Base-by-base conservation (phyloP, 2,113 vertebrate species). In the Tupaia tana region DNA sequence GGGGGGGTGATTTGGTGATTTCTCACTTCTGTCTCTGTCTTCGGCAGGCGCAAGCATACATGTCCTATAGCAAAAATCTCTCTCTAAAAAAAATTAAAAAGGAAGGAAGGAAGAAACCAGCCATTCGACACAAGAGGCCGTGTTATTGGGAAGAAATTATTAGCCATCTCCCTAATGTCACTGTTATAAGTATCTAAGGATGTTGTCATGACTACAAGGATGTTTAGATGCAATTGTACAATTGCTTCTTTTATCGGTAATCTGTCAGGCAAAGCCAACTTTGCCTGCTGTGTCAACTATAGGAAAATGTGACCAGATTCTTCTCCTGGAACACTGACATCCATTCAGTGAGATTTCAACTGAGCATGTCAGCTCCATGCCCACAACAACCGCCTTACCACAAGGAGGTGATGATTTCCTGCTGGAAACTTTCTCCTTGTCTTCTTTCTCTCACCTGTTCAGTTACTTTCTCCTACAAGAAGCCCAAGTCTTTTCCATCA, bases 161-260 rank as follows among this genome's bases (percentile, higher is more conserved):
- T 82, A 97, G 54, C 29, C 24, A 77, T 91, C 82, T 97, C 64
- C 83, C 77, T 29, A 3, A 56, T 94, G 66, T 89, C 82, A 77
- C 31, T 25, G 34, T 25, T 87, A 12, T 71, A 77, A 84, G 25
- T 79, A 90, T 84, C 92, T 69, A 75, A 96, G 79, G 52, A 92
- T 78, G 94, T 96, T 96, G 79, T 82, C 82, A 96, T 96, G 96
- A 91, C 95, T 84, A 97, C 86, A 0, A 56, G 69, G 79, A 82
- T 89, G 66, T 91, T 90, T 86, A 91, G 67, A 59, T 89, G 82
- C 83, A 94, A 71, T 92, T 94, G 78, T 18, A 34, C 58, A 93
- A 67, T 91, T 81, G 63, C 63, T 96, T 96, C 64, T 96, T 95
- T 95, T 90, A 95, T 95, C 74, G 73, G 67, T 56, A 86, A 95